These are phyloP conservation scores for Tholera decimalis DNA, from an alignment of 2,888 invertebrate species.

Conservation along the genomic window DNA sequence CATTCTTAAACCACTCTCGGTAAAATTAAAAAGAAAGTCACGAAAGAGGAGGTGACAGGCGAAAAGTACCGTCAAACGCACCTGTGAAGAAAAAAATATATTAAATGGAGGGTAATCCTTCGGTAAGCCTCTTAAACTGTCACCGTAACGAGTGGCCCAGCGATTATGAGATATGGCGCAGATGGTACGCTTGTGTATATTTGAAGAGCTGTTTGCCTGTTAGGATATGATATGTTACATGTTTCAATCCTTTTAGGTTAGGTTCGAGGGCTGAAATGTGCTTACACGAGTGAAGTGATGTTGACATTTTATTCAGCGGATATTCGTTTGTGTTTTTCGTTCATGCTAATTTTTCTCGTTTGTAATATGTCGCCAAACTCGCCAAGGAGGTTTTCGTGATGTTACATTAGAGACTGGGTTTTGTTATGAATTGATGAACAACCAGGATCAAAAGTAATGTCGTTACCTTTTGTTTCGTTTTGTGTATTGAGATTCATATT, in stretches of 20 bases:
- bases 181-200: conserved; percentile 66
- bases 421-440: conserved; percentile 10
- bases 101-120: conserved; percentile 79
- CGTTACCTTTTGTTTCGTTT: background rate
- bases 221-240: conserved; percentile 53
- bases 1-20: conserved; percentile 65
- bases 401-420: conserved; percentile 1
- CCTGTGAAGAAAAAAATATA: conserved; percentile 75
- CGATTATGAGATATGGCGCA: conserved; percentile 76
- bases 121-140: conserved; percentile 80
- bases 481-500: no score
- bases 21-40: conserved; percentile 74
- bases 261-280: conserved; percentile 29
- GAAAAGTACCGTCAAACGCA: conserved; percentile 67
- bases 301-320: conserved; percentile 12
- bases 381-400: conserved; percentile 1
- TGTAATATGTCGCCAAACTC: conserved; percentile 1
- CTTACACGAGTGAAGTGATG: conserved; percentile 22
- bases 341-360: conserved; percentile 3
- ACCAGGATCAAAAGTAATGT: background rate
- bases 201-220: conserved; percentile 59
- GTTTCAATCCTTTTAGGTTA: conserved; percentile 59
- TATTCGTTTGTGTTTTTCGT: conserved; percentile 19
- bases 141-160: conserved; percentile 70
- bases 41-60: conserved; percentile 70